Percentiles rank a stretch among this genome's conserved stretches.
Conservation (phyloP, 2,113 vertebrate species). For the Cyanoderma ruficeps region DNA sequence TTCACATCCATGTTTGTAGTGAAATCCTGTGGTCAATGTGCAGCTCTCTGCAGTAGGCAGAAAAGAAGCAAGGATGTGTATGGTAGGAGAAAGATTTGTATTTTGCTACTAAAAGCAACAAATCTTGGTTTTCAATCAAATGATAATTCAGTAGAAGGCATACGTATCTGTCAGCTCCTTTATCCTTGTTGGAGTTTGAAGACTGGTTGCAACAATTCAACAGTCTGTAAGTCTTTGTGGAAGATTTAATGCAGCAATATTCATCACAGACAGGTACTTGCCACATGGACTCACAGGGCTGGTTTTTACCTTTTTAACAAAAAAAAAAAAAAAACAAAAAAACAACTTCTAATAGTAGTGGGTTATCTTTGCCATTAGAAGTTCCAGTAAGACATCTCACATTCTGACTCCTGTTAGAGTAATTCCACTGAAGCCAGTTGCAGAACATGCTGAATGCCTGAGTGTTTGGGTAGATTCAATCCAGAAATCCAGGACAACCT, state of each 20-base stretch:
- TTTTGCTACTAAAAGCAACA: background rate
- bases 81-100: background rate
- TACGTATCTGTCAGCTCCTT: background rate
- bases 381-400: background rate
- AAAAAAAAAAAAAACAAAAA: too few species aligned
- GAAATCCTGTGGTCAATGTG: background rate
- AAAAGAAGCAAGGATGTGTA: background rate
- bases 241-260: background rate
- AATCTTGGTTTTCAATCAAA: background rate
- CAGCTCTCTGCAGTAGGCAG: background rate
- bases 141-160: background rate
- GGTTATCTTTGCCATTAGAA: background rate
- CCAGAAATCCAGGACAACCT: background rate
- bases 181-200: background rate
- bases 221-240: background rate
- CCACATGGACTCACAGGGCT: background rate
- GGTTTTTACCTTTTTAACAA: background rate
- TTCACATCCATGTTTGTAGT: background rate
- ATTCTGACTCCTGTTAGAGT: background rate
- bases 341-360: background rate
- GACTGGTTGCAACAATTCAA: background rate
- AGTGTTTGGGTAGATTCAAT: background rate
- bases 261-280: background rate
- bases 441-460: background rate
- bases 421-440: background rate